Evolutionary conservation across 2,888 invertebrate species (phyloP).

Genomic region (Tenthredo notha): DNA sequence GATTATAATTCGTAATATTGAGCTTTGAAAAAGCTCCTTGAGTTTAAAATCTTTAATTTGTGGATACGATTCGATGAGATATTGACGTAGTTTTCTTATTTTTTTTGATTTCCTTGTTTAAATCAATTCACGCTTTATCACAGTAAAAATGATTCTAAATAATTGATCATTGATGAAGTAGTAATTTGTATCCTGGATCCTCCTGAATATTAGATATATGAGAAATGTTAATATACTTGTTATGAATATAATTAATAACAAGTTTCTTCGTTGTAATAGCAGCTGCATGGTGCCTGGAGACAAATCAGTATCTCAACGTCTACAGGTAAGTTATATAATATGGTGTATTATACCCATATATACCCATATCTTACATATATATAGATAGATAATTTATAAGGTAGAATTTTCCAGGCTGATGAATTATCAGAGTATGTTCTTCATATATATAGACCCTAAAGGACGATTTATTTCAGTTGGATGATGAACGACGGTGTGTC

Average conservation of each 20-base stretch:
- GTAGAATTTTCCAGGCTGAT: constrained; percentile 18
- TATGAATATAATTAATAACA: not conserved
- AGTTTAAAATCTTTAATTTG: too few relatives aligned
- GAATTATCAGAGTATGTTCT: constrained; percentile 1
- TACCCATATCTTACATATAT: too few relatives aligned
- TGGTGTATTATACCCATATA: not conserved
- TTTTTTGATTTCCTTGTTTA: too few relatives aligned
- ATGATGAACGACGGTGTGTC: not conserved
- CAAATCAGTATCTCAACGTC: constrained; percentile 6
- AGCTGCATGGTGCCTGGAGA: not conserved
- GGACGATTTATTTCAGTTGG: constrained; percentile 4
- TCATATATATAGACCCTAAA: not conserved
- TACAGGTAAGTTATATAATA: not conserved
- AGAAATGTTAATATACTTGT: not conserved
- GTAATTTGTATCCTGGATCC: not conserved
- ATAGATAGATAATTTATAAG: not conserved
- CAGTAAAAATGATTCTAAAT: not conserved
- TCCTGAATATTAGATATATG: not conserved
- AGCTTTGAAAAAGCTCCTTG: too few relatives aligned
- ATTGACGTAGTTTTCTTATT: too few relatives aligned
- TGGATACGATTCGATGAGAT: too few relatives aligned
- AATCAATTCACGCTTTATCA: too few relatives aligned
- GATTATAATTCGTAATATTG: too few relatives aligned
- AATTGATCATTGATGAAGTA: too few relatives aligned
- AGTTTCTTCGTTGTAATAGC: not conserved